Percentiles rank a stretch among this genome's conserved stretches.
Conservation (phyloP, 35 echinoderm and acorn worm species). For the Chiridota heheva region DNA sequence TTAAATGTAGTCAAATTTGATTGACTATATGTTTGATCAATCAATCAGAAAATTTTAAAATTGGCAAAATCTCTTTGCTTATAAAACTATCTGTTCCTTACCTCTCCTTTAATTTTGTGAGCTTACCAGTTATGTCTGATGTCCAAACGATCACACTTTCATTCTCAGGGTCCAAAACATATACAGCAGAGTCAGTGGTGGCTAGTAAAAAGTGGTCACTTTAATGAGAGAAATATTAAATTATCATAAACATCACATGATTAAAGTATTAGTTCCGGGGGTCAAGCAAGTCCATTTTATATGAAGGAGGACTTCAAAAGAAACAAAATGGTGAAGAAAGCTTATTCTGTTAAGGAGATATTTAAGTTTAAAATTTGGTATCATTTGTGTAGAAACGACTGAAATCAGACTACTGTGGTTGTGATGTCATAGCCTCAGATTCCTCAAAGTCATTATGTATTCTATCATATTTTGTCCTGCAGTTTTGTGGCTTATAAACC, state of each 20-base stretch:
- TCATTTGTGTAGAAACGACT: no score
- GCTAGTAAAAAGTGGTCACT: slow-evolving; percentile 65
- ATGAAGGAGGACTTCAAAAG: no score
- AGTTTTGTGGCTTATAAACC: no score
- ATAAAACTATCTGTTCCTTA: neutral
- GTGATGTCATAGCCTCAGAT: no score
- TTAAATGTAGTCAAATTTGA: neutral
- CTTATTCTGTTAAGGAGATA: no score
- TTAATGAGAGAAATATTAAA: neutral
- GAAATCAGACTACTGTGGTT: no score
- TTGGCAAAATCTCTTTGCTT: neutral
- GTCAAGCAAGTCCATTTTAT: no score
- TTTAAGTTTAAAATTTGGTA: no score
- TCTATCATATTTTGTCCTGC: no score
- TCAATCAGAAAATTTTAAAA: neutral
- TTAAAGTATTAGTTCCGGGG: neutral
- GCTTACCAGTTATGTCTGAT: slow-evolving; percentile 58
- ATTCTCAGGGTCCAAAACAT: slow-evolving; percentile 61
- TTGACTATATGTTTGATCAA: neutral
- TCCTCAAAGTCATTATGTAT: no score
- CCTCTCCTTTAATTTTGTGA: neutral
- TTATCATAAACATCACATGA: neutral
- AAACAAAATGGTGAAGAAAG: no score
- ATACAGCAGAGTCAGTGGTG: slow-evolving; percentile 53
- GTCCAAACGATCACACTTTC: slow-evolving; percentile 70